Conservation (phyloP, 2,888 invertebrate genomes). For the Habroteleia sp. region DNA sequence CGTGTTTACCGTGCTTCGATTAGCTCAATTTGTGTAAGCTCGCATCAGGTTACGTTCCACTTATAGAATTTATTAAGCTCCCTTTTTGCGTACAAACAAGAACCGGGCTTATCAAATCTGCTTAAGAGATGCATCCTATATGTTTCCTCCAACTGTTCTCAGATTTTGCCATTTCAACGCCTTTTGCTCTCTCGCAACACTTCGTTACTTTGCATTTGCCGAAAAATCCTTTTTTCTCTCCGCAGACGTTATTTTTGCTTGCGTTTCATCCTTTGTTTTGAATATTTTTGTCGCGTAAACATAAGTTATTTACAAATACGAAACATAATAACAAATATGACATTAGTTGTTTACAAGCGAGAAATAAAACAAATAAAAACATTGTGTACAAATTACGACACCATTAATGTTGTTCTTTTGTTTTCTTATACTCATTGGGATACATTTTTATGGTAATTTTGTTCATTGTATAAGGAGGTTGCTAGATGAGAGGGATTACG, state of each 20-base stretch:
- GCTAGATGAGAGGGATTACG: conserved; percentile 24
- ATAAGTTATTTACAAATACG: too few relatives aligned
- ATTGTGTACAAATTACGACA: too few relatives aligned
- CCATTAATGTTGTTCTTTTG: too few relatives aligned
- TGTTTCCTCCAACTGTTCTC: conserved; percentile 4
- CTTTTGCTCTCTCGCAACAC: neutral
- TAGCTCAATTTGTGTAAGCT: conserved; percentile 65
- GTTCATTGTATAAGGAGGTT: conserved; percentile 26
- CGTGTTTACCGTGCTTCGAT: conserved; percentile 64
- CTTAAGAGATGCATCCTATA: conserved; percentile 21
- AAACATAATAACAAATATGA: too few relatives aligned
- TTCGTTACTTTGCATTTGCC: neutral
- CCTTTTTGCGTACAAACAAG: conserved; percentile 56
- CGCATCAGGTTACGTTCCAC: conserved; percentile 60
- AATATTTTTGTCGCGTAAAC: too few relatives aligned
- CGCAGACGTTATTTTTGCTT: too few relatives aligned
- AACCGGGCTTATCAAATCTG: conserved; percentile 55
- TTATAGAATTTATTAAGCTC: conserved; percentile 61
- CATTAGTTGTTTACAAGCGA: too few relatives aligned
- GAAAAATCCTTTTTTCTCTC: too few relatives aligned
- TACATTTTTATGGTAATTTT: conserved; percentile 25
- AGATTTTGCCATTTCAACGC: neutral
- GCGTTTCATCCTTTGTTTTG: too few relatives aligned
- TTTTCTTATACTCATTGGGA: too few relatives aligned
- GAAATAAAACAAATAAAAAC: too few relatives aligned